Evolutionary conservation across 2,888 invertebrate species (phyloP), one percentile per base, ranked within the genome.

Genomic region (Tetrapedia diversipes): DNA sequence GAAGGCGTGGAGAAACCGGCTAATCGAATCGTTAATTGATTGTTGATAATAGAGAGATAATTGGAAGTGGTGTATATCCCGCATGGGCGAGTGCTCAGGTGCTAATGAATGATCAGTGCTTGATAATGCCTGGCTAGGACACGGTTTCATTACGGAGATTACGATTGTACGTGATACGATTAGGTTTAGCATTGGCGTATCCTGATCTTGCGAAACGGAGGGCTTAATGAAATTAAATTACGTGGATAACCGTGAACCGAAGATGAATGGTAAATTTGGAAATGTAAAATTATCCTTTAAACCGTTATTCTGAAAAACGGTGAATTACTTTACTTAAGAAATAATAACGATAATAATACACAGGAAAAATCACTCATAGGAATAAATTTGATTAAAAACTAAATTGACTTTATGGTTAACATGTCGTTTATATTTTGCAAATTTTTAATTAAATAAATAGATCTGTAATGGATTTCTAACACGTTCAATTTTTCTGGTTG

Each of bases 1-100:
- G 7, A n/a, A 10, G 14, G 10, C 6, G 39, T 24, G 16, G 3
- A 8, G 2, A 4, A 11, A 34, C 16, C 10, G 3, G 10, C 22
- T 14, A 47, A 61, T 61, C 34, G 47, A 47, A 61, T 14, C n/a
- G 24, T 16, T n/a, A n/a, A 37, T 49, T 37, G 47, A n/a, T 37
- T 29, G 37, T 4, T 24, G 37, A 27, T 49, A 51, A 27, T 37
- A 14, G 24, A 49, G 51, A 39, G 14, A 29, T 39, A 63, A 63
- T 63, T 27, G 14, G 47, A 6, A 24, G 10, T n/a, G 37, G 4
- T 19, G 51, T 10, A n/a, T n/a, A n/a, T 34, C 19, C 22, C 22
- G 11, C 19, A 11, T 7, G 4, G 16, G 16, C 3, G 4, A 16
- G 14, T 11, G 24, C 10, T 19, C 10, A 19, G 37, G 51, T 39